A percentile compares a stretch with the other conserved stretches of the same genome.
phyloP scores from a whole-genome alignment of 2,888 invertebrate species.

The Hirtodrosophila cameraria region DNA sequence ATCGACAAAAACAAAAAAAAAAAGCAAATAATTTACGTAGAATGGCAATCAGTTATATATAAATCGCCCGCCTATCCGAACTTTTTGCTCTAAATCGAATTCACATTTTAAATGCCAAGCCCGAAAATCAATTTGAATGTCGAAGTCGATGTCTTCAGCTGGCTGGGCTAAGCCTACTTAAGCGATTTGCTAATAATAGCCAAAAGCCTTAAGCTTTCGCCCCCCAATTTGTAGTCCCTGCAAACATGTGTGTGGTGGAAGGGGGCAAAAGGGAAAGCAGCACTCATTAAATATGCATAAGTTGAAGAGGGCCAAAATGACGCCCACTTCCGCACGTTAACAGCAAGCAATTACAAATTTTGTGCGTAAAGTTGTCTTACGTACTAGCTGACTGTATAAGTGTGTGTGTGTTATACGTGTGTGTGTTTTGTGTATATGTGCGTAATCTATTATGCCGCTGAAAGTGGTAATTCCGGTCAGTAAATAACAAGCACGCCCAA shows the following conservation, averaged over 20 bases:
- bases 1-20: conserved; percentile 1
- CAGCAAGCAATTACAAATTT: conserved; percentile 76
- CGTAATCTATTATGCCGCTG: conserved; percentile 78
- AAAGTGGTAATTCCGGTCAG: conserved; percentile 79
- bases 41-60: conserved; percentile 30
- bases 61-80: conserved; percentile 1
- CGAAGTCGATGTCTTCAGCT: conserved; percentile 15
- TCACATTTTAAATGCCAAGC: conserved; percentile 55
- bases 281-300: conserved; percentile 72
- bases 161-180: conserved; percentile 35
- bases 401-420: conserved; percentile 8
- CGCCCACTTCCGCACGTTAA: conserved; percentile 63
- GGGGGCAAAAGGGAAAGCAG: conserved; percentile 5
- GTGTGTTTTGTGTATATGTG: conserved; percentile 37
- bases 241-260: conserved; percentile 22
- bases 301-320: conserved; percentile 6
- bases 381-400: conserved; percentile 1
- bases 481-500: conserved; percentile 70
- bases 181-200: conserved; percentile 63
- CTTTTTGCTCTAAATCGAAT: conserved; percentile 24
- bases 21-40: background rate
- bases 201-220: conserved; percentile 48
- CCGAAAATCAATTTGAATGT: conserved; percentile 56
- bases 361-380: conserved; percentile 54
- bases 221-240: conserved; percentile 55